Conservation (phyloP, 2,113 vertebrate species). For the Siniperca chuatsi region DNA sequence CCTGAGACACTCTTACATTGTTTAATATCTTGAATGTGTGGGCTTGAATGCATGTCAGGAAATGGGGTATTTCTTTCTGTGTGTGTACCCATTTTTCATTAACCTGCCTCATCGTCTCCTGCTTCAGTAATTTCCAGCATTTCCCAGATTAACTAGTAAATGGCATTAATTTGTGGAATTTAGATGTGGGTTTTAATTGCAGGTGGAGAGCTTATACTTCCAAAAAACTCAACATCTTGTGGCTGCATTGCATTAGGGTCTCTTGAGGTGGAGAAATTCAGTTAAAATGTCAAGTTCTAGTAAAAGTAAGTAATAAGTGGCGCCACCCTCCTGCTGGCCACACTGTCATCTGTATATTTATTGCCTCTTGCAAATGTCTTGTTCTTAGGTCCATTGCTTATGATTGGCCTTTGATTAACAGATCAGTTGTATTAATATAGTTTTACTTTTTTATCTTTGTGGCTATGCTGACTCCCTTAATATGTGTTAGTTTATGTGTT, state of each 20-base stretch:
- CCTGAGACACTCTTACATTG: neutral
- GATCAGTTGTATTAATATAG: neutral
- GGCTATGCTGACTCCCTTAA: neutral
- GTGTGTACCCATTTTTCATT: slow-evolving; percentile 11
- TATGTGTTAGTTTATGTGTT: neutral
- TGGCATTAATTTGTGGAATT: neutral
- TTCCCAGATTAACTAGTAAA: neutral
- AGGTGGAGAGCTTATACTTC: slow-evolving; percentile 2
- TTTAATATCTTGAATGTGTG: neutral
- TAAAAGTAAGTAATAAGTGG: neutral
- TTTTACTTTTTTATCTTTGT: neutral
- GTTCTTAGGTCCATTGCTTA: neutral
- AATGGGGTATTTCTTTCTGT: neutral
- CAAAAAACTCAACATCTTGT: neutral
- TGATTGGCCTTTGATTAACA: neutral
- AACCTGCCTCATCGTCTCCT: neutral
- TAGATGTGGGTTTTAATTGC: neutral
- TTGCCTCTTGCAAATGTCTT: neutral
- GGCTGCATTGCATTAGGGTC: neutral
- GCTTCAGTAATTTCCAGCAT: neutral
- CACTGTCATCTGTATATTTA: neutral
- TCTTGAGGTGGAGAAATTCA: neutral
- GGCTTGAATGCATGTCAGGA: neutral
- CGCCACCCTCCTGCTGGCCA: neutral
- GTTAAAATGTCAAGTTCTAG: neutral